Base-by-base conservation (phyloP, 2,113 vertebrate genomes). In the Xiphophorus maculatus region DNA sequence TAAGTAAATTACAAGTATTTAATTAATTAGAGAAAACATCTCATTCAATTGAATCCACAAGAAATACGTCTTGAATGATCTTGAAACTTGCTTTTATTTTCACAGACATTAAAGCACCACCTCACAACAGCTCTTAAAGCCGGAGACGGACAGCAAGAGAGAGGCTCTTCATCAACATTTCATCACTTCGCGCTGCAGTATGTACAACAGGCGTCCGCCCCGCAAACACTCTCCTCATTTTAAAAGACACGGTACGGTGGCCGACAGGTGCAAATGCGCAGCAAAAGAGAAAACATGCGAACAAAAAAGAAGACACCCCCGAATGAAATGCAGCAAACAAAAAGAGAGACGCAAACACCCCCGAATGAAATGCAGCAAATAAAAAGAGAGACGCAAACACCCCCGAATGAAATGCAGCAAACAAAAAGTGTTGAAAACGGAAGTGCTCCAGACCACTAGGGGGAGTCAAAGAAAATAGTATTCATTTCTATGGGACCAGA, bases 81-180 rank as follows among this genome's bases (percentile, higher is more conserved):
- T 76, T 67, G 63, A 75, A 66, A 83, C 48, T 37, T 86, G 32
- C 74, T 85, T 88, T 90, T 86, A 89, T 92, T 91, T 88, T 83
- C 81, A 90, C 89, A 89, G 81, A 72, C 86, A 79, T 81, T 71
- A 69, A 84, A 75, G 86, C 79, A 82, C 81, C 80, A 88, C 69
- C 81, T 86, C 71, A 90, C 84, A 87, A 87, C 62, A 82, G 82
- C 73, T 85, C 76, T 54, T 66, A 54, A 85, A 85, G 79, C 79
- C 78, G 73, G 61, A 80, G 63, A 87, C 54, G 51, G 69, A 58
- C 35, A 54, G 58, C 84, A 42, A 54, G 67, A 48, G 60, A 29
- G 78, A 84, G 77, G 81, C 74, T 86, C 64, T 63, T 37, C 79
- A 48, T 70, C 85, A 84, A 78, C 82, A 28, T 40, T 69, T 75